Evolutionary conservation across 2,113 vertebrate genomes (phyloP), one percentile per base, ranked within the genome.

Genomic region (Tragelaphus strepsiceros): DNA sequence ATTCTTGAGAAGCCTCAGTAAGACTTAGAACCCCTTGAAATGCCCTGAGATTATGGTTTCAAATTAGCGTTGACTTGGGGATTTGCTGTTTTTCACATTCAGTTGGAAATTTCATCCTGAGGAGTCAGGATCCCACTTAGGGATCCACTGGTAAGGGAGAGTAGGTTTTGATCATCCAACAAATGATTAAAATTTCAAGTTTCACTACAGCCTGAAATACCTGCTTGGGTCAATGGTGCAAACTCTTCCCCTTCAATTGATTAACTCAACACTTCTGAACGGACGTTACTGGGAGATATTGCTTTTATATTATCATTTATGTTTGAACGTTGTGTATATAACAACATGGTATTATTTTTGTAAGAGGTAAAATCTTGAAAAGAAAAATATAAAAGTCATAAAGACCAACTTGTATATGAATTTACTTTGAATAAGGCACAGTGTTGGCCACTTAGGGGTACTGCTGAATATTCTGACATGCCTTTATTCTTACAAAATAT

Each of bases 31-130:
- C 35, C 56, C 78, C 51, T 88, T 32, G 32, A 86, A 62, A 49
- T 59, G 16, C 54, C 88, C 51, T 30, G 35, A 54, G 54, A 92
- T 30, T 51, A 15, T 91, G 61, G 59, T 88, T 96, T 85, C 88
- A 95, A 77, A 82, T 88, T 86, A 91, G 71, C 94, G 43, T 93
- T 90, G 82, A 85, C 43, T 74, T 17, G 64, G 78, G 49, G 64
- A 88, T 39, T 84, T 87, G 96, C 30, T 81, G 32, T 24, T 93
- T 86, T 82, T 95, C 35, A 67, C 7, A 53, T 78, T 97, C 59
- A 83, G 91, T 91, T 95, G 91, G 90, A 91, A 96, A 51, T 94
- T 96, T 61, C 77, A 35, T 81, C 67, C 81, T 62, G 43, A 83
- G 54, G 80, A 62, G 46, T 61, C 97, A 94, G 88, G 67, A 71